Conservation (phyloP, 37 sponge, comb jelly and placozoan species). For the Mnemiopsis leidyi region DNA sequence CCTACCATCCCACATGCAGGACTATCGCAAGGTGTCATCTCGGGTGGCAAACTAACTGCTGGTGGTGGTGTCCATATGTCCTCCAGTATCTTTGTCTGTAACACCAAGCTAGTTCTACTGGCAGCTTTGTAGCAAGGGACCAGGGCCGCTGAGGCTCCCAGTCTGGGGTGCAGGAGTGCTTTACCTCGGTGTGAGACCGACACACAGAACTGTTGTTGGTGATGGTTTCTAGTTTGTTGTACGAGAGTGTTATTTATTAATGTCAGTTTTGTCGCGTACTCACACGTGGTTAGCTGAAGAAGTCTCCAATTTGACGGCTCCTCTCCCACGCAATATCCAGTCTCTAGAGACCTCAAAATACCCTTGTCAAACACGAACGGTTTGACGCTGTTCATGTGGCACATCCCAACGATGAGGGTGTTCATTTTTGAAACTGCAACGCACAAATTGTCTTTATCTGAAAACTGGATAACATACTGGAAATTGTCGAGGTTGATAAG, state of each 20-base stretch:
- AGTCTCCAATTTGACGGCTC: background rate
- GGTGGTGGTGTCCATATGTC: background rate
- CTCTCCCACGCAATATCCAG: background rate
- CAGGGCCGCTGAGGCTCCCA: background rate
- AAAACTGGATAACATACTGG: background rate
- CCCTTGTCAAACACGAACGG: background rate
- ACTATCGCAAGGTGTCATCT: background rate
- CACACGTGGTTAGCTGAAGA: background rate
- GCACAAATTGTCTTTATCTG: background rate
- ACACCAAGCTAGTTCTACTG: background rate
- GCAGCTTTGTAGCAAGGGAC: background rate
- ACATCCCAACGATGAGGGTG: background rate
- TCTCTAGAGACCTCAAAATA: background rate
- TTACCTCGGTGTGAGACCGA: background rate
- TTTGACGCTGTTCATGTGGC: background rate
- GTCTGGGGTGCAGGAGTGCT: background rate
- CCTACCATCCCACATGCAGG: background rate
- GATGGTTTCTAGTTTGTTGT: background rate
- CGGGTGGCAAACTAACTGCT: background rate
- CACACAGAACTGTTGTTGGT: background rate
- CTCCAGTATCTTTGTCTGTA: background rate
- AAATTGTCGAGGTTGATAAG: background rate
- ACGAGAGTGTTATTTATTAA: background rate
- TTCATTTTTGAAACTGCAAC: background rate
- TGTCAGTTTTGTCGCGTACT: background rate